A percentile compares a stretch with the other conserved stretches of the same genome.
Evolutionary conservation across 2,113 vertebrate genomes (phyloP).

Genomic region (Delphinus delphis): DNA sequence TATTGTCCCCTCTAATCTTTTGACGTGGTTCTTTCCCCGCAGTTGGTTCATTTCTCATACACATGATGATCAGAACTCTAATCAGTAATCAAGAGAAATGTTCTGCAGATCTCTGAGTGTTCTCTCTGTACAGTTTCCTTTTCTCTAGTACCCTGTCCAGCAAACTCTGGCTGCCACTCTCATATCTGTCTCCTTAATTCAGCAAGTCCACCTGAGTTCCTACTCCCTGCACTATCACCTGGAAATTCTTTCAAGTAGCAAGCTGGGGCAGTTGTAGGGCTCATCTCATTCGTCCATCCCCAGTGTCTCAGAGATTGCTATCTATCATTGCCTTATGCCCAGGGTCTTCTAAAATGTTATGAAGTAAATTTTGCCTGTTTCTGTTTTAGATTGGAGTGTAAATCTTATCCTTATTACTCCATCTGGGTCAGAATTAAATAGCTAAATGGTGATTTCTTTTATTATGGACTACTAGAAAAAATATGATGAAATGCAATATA

Average conservation of each 20-base stretch:
- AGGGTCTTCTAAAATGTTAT: background rate
- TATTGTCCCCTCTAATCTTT: background rate
- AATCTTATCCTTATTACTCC: background rate
- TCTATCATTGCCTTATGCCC: background rate
- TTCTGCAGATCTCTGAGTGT: background rate
- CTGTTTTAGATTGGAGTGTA: background rate
- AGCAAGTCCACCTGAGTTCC: background rate
- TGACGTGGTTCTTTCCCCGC: background rate
- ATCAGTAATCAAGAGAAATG: background rate
- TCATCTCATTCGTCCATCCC: background rate
- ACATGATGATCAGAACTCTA: background rate
- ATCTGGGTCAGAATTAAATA: background rate
- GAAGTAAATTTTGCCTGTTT: background rate
- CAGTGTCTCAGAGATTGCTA: background rate
- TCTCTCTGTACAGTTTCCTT: background rate
- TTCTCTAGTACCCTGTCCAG: background rate
- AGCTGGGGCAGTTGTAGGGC: background rate
- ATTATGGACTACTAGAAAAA: background rate
- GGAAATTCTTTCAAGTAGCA: background rate
- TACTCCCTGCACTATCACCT: background rate
- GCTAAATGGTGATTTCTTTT: background rate
- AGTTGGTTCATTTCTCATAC: background rate
- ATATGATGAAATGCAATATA: background rate
- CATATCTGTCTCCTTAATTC: background rate
- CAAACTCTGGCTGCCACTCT: too few species aligned